Conservation (phyloP, 2,113 vertebrate species). For the Numenius arquata region DNA sequence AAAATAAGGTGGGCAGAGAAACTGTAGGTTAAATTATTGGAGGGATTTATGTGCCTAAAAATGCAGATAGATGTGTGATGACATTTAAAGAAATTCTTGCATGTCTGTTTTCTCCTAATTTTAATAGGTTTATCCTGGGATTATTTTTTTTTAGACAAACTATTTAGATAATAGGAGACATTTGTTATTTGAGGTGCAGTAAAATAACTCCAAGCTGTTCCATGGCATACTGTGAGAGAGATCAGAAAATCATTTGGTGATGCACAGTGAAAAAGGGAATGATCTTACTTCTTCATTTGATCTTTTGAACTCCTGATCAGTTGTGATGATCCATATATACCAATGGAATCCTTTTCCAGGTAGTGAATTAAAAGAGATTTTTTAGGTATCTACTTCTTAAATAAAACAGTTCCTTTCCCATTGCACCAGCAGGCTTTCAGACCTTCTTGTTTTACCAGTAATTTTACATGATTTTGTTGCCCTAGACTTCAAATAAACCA, state of each 20-base stretch:
- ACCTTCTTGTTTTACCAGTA: neutral
- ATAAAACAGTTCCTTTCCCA: neutral
- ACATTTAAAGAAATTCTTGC: neutral
- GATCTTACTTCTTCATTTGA: neutral
- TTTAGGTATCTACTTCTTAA: too few relatives aligned
- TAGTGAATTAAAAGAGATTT: neutral
- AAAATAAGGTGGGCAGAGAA: neutral
- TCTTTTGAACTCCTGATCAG: neutral
- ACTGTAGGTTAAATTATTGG: neutral
- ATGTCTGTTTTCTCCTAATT: neutral
- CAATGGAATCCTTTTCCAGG: neutral
- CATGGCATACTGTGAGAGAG: neutral
- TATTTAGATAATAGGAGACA: neutral
- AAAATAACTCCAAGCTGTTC: neutral
- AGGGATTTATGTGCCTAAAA: neutral
- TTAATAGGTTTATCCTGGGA: neutral
- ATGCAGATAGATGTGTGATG: neutral
- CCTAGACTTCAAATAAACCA: slow-evolving; percentile 2
- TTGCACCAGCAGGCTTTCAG: neutral
- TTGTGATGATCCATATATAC: neutral
- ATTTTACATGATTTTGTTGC: neutral
- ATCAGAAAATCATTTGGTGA: neutral
- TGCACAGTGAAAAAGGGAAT: neutral
- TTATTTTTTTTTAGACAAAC: neutral
- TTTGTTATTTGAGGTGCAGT: neutral